Evolutionary conservation across 2,797 vertebrate species (phyloP).

Genomic region (Scolopax rusticola): DNA sequence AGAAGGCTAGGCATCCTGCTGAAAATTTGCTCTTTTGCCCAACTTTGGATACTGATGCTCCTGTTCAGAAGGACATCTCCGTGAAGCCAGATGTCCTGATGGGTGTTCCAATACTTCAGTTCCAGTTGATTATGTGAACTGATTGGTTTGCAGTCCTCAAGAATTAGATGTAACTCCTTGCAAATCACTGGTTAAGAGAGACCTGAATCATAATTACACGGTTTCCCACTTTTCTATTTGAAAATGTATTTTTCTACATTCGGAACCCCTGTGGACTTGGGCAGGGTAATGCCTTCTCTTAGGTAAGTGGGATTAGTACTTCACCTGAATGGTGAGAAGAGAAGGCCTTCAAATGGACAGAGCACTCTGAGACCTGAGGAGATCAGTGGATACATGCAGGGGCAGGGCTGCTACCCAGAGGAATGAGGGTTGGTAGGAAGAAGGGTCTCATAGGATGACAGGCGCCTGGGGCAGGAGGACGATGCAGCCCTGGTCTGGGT

Average conservation of each 20-base stretch:
- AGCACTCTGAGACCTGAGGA: not conserved
- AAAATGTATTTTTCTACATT: not conserved
- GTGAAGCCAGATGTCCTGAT: not conserved
- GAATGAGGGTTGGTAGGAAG: rapidly evolving
- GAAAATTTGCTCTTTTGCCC: not conserved
- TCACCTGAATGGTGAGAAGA: not conserved
- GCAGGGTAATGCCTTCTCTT: too few relatives aligned
- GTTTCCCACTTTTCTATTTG: not conserved
- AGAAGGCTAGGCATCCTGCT: not conserved
- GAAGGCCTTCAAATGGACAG: not conserved
- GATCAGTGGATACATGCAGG: rapidly evolving
- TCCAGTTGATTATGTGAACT: not conserved
- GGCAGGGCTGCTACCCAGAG: not conserved
- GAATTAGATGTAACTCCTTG: not conserved
- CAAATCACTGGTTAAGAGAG: not conserved
- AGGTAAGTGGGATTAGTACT: not conserved
- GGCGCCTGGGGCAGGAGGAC: rapidly evolving
- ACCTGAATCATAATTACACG: not conserved
- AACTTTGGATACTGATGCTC: not conserved
- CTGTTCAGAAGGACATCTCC: not conserved
- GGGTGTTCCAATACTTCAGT: not conserved
- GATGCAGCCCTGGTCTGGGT: rapidly evolving
- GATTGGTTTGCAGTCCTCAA: not conserved
- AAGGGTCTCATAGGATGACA: not conserved
- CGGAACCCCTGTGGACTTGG: not conserved